These are phyloP conservation scores for Plemyria rubiginata DNA, from an alignment of 2,888 invertebrate genomes.

Conservation along the genomic window DNA sequence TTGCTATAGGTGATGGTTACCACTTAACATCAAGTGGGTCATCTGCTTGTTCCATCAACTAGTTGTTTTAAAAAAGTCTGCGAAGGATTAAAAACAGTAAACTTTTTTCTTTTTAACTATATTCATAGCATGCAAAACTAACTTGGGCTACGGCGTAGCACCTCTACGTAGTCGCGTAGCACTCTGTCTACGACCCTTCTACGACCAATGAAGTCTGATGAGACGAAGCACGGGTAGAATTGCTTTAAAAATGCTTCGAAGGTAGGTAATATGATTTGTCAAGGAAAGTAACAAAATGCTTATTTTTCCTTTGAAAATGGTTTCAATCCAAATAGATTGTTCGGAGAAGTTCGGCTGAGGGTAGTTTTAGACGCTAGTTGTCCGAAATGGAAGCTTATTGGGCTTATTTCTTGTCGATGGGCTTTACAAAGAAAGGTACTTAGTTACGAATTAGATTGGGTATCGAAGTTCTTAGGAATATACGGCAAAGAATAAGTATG, in stretches of 20 bases:
- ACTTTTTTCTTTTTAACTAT: conserved; percentile 17
- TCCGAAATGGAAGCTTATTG: conserved; percentile 24
- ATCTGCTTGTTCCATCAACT: too few species aligned
- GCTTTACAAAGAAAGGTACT: conserved; percentile 28
- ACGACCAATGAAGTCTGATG: conserved; percentile 31
- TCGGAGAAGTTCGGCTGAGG: conserved; percentile 11
- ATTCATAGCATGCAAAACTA: conserved; percentile 24
- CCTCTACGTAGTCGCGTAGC: conserved; percentile 30
- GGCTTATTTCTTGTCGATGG: conserved; percentile 24
- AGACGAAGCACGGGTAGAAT: conserved; percentile 28
- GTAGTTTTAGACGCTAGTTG: conserved; percentile 19
- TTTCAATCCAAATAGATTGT: conserved; percentile 30
- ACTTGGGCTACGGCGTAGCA: conserved; percentile 37
- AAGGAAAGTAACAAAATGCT: conserved; percentile 21
- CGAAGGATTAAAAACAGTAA: not conserved
- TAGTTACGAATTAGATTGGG: conserved; percentile 21
- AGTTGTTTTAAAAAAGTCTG: too few species aligned
- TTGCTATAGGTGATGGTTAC: too few species aligned
- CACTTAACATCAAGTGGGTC: not conserved
- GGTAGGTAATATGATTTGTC: conserved; percentile 26
- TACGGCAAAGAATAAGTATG: not conserved
- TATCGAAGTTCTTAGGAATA: not conserved
- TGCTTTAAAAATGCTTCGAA: conserved; percentile 29
- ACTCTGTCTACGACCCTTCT: conserved; percentile 17
- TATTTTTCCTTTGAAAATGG: conserved; percentile 24